Conservation (phyloP, 2,113 vertebrate species). For the Psilopogon haemacephalus region DNA sequence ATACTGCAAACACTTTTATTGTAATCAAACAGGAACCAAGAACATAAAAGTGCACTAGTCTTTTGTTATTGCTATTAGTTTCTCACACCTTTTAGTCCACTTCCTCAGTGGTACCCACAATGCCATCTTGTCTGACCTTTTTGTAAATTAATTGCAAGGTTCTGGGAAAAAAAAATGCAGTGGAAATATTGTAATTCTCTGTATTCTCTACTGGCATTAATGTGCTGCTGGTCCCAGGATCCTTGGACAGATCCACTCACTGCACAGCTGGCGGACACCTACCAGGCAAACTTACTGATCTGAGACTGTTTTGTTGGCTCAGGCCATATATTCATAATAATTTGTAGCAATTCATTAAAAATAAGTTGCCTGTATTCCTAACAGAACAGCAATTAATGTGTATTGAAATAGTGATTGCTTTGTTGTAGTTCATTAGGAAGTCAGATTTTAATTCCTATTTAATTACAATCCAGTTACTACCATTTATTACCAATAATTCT, state of each 20-base stretch:
- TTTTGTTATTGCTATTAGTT: not conserved
- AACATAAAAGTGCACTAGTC: not conserved
- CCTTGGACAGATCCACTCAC: not conserved
- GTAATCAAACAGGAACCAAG: not conserved
- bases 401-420: slow-evolving; percentile 69
- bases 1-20: not conserved
- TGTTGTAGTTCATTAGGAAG: slow-evolving; percentile 72
- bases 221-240: not conserved
- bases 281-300: not conserved
- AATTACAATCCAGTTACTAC: slow-evolving; percentile 68
- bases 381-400: slow-evolving; percentile 52
- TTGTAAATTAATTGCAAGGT: not conserved
- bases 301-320: not conserved
- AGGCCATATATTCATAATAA: slow-evolving; percentile 33
- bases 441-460: slow-evolving; percentile 75
- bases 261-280: slow-evolving; percentile 8
- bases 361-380: slow-evolving; percentile 51
- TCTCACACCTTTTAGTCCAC: not conserved
- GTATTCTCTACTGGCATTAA: not conserved
- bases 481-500: slow-evolving; percentile 72
- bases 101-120: not conserved
- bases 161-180: not conserved
- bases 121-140: not conserved
- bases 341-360: slow-evolving; percentile 63
- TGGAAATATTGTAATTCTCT: not conserved